A percentile compares a stretch with the other conserved stretches of the same genome.
phyloP scores from a whole-genome alignment of 2,888 invertebrate species.

The Agriotes lineatus region DNA sequence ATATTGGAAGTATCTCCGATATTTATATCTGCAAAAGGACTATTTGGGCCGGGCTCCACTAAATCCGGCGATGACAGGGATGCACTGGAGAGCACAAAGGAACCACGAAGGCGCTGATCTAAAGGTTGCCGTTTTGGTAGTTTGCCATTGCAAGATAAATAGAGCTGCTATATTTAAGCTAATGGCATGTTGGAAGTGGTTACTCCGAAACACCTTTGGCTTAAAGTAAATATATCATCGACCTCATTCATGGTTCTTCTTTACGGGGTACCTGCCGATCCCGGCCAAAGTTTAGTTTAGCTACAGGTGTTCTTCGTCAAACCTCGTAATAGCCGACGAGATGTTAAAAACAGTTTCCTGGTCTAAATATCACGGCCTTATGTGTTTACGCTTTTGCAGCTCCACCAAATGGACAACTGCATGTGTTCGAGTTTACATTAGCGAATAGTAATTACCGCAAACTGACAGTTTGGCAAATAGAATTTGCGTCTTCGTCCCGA shows the following conservation, averaged over 20 bases:
- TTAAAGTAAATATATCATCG: conserved; percentile 48
- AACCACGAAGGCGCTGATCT: neutral
- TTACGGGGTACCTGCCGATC: conserved; percentile 29
- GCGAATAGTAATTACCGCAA: neutral
- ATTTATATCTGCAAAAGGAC: neutral
- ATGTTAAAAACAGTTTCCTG: conserved; percentile 11
- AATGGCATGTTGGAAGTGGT: conserved; percentile 25
- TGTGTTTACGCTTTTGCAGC: neutral
- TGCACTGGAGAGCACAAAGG: neutral
- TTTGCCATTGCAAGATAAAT: conserved; percentile 42
- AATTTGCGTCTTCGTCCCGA: neutral
- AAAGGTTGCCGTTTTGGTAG: conserved; percentile 42
- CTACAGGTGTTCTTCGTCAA: conserved; percentile 46
- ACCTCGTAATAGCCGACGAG: neutral
- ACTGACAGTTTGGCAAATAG: conserved; percentile 14
- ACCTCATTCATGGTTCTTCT: conserved; percentile 46
- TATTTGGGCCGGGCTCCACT: neutral
- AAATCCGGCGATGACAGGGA: neutral
- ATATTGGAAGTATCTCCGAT: neutral
- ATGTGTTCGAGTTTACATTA: conserved; percentile 5
- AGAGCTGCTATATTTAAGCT: conserved; percentile 28
- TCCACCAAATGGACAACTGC: neutral
- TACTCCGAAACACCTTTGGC: conserved; percentile 36
- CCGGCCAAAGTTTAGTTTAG: conserved; percentile 34
- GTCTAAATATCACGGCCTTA: neutral